Base-by-base conservation (phyloP, 1,140 invertebrate genomes). In the Drosophila athabasca region DNA sequence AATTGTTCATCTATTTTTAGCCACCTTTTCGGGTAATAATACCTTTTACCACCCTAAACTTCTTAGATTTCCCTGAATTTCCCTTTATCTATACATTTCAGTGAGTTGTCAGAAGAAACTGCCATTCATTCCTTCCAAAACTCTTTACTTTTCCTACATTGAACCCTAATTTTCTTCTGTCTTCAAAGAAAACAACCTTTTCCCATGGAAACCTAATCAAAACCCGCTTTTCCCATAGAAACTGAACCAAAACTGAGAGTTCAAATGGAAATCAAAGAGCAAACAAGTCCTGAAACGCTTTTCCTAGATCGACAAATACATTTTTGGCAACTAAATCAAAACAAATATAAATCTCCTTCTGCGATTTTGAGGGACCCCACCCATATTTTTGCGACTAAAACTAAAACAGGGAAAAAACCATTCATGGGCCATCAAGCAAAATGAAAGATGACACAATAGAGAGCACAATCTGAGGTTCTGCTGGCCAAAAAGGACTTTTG, bases 401-500 rank as follows among this genome's bases (percentile, higher is more conserved):
- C 29, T 46, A 78, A 73, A 72, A 51, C 29, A 59, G 35, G 31
- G n/a, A n/a, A 65, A 65, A 65, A 59, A 29, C 19, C 49, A 31
- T 3, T 19, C 24, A 26, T 26, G 1, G 35, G 35, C 11, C 59
- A 57, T 44, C 35, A 7, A 51, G 51, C 57, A 62, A 31, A 82
- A 67, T 72, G 45, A 65, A 62, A 80, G 61, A 81, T 64, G 79
- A 83, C 71, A 74, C 79, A 75, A 70, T 72, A 48, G 44, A 71
- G 50, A 3, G 35, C 35, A 13, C 35, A 39, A 13, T 60, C 44
- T n/a, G 19, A 65, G 35, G 45, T 13, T 39, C 11, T 9, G 11
- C 35, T 39, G 35, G 49, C 49, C 26, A 69, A 62, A 59, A 17
- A 49, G 17, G 59, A 68, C 67, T 52, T 79, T 79, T 87, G 82